These are phyloP conservation scores for Silurus asotus DNA, from an alignment of 2,113 vertebrate species.

Conservation along the genomic window DNA sequence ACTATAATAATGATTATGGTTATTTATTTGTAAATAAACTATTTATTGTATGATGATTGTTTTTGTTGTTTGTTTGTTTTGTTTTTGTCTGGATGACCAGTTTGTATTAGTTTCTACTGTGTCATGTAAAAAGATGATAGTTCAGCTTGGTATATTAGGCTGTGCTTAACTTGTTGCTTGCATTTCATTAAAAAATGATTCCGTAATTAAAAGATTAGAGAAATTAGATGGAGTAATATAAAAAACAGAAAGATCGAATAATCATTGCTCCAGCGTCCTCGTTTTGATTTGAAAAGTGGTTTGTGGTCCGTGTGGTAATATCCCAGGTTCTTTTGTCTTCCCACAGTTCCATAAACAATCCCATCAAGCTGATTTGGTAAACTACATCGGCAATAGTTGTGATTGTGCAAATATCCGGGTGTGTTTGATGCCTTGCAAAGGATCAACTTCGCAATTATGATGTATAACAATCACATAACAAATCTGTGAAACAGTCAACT, in stretches of 20 bases:
- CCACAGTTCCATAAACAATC: background rate
- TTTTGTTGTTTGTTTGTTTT: background rate
- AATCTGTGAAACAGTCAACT: background rate
- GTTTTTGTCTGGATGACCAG: background rate
- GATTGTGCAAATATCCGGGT: background rate
- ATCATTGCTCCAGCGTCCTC: background rate
- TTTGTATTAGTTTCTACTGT: background rate
- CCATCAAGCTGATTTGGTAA: background rate
- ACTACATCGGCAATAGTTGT: background rate
- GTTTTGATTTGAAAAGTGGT: background rate
- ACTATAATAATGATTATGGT: background rate
- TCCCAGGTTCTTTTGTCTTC: background rate
- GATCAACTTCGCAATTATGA: background rate
- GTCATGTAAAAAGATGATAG: background rate
- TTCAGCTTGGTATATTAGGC: background rate
- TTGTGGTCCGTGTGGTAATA: background rate
- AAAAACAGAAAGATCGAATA: background rate
- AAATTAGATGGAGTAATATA: background rate
- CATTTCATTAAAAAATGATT: too few relatives aligned
- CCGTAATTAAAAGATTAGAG: background rate
- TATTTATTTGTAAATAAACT: constrained; percentile 52
- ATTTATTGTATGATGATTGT: constrained; percentile 17
- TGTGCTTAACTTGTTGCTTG: background rate
- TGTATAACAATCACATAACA: background rate
- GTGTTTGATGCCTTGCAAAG: background rate